Evolutionary conservation across 2,797 vertebrate species (phyloP).

Genomic region (Calcarius lapponicus): DNA sequence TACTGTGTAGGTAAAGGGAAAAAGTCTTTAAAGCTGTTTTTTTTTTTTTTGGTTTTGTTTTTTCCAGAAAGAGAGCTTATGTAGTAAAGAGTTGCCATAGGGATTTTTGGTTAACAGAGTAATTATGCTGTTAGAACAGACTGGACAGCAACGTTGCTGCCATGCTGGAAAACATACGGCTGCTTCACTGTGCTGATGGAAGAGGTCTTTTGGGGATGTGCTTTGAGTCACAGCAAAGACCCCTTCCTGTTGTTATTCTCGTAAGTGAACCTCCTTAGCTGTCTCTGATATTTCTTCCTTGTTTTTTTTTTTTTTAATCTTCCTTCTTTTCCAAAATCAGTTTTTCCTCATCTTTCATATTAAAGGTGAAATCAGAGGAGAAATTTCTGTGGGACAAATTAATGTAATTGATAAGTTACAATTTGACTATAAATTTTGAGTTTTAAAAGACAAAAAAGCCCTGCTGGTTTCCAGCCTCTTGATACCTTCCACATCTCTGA

Average conservation of each 20-base stretch:
- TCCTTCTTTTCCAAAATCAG: background rate
- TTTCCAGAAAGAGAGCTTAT: background rate
- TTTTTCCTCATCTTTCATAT: background rate
- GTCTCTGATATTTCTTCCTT: background rate
- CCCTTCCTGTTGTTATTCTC: background rate
- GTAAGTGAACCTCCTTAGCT: background rate
- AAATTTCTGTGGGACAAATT: background rate
- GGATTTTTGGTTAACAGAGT: background rate
- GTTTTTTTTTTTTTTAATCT: background rate
- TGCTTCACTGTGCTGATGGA: background rate
- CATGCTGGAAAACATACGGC: background rate
- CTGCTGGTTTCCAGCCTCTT: background rate
- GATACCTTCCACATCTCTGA: background rate
- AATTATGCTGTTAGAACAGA: background rate
- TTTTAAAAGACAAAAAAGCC: background rate
- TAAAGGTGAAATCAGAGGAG: background rate
- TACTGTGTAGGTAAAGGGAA: background rate
- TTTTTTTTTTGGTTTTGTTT: background rate
- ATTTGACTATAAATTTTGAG: background rate
- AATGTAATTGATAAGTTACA: background rate
- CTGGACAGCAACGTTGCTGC: background rate
- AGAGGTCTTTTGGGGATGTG: background rate
- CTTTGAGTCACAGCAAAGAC: background rate
- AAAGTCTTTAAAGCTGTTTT: background rate
- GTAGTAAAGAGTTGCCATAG: background rate